phyloP scores from a whole-genome alignment of 2,113 vertebrate species.

The Pristiophorus japonicus region DNA sequence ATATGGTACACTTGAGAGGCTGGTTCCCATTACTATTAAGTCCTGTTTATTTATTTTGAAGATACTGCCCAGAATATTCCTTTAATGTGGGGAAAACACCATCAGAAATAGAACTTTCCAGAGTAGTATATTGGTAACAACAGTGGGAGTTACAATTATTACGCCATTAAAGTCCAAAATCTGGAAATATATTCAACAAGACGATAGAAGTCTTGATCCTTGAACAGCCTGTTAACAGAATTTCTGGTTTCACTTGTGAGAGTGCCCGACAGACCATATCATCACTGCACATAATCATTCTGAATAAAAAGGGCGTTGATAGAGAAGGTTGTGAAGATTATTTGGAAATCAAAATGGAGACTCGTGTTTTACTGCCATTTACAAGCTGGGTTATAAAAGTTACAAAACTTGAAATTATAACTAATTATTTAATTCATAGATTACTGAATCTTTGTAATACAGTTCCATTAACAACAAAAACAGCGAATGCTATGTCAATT shows the following conservation, averaged over 20 bases:
- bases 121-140: neutral
- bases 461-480: neutral
- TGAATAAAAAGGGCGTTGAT: neutral
- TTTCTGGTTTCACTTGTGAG: neutral
- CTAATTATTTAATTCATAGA: neutral
- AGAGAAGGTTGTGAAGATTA: neutral
- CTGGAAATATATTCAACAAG: neutral
- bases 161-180: neutral
- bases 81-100: neutral
- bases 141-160: neutral
- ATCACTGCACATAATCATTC: neutral
- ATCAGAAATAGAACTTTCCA: neutral
- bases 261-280: neutral
- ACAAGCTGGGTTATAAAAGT: neutral
- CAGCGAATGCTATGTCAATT: neutral
- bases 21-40: constrained; percentile 2
- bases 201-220: neutral
- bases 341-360: neutral
- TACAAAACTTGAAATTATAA: neutral
- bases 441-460: neutral
- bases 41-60: constrained; percentile 22
- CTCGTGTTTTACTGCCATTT: neutral
- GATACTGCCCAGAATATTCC: neutral
- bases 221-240: neutral
- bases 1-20: constrained; percentile 12